Evolutionary conservation across 2,797 vertebrate species (phyloP).

Genomic region (Falco biarmicus): DNA sequence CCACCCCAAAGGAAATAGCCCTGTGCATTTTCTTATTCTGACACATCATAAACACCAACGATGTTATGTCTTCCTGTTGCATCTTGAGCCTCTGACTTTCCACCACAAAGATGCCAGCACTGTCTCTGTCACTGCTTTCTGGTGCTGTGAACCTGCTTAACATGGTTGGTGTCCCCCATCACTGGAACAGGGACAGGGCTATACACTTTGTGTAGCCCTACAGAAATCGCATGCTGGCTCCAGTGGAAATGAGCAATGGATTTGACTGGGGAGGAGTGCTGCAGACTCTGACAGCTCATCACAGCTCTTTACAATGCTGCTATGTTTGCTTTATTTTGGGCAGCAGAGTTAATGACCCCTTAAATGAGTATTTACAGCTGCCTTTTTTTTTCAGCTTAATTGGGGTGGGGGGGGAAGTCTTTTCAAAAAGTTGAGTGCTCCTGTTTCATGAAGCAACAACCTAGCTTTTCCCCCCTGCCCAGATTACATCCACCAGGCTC

Average conservation of each 20-base stretch:
- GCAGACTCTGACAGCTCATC: not conserved
- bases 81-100: not conserved
- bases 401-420: not conserved
- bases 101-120: rapidly evolving
- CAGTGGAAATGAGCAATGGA: not conserved
- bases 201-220: not conserved
- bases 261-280: not conserved
- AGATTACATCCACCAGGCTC: not conserved
- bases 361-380: not conserved
- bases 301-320: not conserved
- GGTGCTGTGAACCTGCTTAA: not conserved
- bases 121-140: not conserved
- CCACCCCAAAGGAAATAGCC: not conserved
- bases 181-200: not conserved
- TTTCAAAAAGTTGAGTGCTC: not conserved
- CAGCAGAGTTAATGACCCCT: not conserved
- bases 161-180: not conserved
- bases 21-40: not conserved
- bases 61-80: not conserved
- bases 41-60: not conserved
- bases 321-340: not conserved
- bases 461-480: not conserved
- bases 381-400: not conserved
- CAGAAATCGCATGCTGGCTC: not conserved
- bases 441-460: not conserved